Conservation (phyloP, 2,113 vertebrate genomes). For the Lycaon pictus region DNA sequence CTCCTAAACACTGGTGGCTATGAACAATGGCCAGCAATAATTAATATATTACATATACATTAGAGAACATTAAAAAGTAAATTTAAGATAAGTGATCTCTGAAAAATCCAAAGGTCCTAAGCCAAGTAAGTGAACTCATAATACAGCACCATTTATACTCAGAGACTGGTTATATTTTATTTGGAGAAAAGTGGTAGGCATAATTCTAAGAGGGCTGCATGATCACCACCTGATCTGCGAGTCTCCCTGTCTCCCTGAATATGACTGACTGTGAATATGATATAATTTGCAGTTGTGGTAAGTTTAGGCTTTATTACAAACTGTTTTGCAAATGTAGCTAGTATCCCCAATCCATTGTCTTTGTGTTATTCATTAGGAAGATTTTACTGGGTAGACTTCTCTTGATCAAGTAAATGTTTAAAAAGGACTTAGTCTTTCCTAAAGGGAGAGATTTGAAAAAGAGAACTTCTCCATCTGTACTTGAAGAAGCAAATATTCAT, state of each 20-base stretch:
- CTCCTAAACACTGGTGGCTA: not conserved
- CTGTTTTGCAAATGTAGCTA: not conserved
- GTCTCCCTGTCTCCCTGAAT: not conserved
- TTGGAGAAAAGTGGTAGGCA: not conserved
- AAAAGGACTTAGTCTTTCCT: not conserved
- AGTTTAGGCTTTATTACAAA: not conserved
- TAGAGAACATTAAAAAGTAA: not conserved
- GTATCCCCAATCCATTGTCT: not conserved
- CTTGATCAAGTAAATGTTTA: not conserved
- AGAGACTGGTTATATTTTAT: not conserved
- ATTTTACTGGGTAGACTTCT: not conserved
- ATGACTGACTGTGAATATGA: not conserved
- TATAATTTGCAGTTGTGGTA: not conserved
- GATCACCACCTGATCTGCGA: not conserved
- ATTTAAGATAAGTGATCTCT: not conserved
- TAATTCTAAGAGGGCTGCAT: not conserved
- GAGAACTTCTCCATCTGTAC: not conserved
- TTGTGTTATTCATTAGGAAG: not conserved
- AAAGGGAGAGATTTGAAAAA: not conserved
- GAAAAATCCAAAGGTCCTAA: not conserved
- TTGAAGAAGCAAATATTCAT: not conserved
- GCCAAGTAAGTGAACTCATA: not conserved
- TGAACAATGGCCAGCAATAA: not conserved
- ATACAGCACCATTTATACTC: not conserved
- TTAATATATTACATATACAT: not conserved